Evolutionary conservation across 2,113 vertebrate species (phyloP).

Genomic region (Baryphthengus martii): DNA sequence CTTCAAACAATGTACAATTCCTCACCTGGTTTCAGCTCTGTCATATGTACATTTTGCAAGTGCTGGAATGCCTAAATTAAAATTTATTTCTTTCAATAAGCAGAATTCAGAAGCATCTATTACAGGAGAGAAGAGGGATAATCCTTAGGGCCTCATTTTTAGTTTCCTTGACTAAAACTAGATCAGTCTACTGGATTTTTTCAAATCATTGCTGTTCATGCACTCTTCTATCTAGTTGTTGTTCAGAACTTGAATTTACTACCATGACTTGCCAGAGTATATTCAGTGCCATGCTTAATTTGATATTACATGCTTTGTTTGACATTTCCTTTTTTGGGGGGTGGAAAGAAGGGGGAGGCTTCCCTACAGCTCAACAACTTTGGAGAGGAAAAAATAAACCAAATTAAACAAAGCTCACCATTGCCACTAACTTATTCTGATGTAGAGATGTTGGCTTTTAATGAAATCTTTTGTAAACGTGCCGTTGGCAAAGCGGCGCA

Average conservation of each 20-base stretch:
- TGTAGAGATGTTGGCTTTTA: neutral
- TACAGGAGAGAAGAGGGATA: neutral
- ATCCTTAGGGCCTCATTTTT: neutral
- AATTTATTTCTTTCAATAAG: slow-evolving; percentile 11
- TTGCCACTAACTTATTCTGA: neutral
- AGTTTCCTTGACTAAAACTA: neutral
- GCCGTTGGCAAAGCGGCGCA: neutral
- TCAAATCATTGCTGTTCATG: neutral
- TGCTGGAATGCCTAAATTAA: neutral
- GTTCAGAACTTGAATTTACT: neutral
- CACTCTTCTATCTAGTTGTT: neutral
- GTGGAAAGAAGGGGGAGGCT: neutral
- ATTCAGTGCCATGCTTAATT: neutral
- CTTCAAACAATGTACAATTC: neutral
- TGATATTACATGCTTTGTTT: neutral
- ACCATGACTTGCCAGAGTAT: neutral
- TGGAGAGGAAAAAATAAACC: neutral
- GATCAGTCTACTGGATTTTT: neutral
- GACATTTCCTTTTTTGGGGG: neutral
- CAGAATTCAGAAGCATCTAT: neutral
- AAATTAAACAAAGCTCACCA: neutral
- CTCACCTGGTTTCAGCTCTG: neutral
- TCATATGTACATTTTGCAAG: neutral
- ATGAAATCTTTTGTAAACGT: neutral
- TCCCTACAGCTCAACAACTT: neutral